These are phyloP conservation scores for Poecilia picta DNA, from an alignment of 2,797 vertebrate species.

Conservation along the genomic window DNA sequence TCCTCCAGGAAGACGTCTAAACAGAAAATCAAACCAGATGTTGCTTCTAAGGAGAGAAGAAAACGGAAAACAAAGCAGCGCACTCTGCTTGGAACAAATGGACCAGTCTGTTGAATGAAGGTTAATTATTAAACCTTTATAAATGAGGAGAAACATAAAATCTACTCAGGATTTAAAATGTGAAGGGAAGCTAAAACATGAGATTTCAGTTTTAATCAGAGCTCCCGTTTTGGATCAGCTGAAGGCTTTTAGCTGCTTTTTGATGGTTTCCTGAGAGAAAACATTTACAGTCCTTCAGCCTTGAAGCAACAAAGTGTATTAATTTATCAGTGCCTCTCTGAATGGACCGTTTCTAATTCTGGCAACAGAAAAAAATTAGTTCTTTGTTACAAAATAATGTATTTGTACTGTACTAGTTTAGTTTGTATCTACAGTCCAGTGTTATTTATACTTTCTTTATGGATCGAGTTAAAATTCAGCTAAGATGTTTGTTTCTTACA, in stretches of 20 bases:
- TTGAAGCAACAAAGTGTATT: background rate
- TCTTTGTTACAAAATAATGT: background rate
- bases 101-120: background rate
- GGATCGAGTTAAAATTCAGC: background rate
- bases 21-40: background rate
- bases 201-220: background rate
- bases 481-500: background rate
- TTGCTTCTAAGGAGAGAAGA: background rate
- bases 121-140: background rate
- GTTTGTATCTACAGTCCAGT: background rate
- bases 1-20: background rate
- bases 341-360: background rate
- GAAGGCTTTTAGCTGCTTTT: background rate
- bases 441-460: background rate
- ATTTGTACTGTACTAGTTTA: too few species aligned
- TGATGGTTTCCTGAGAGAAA: background rate
- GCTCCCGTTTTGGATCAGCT: background rate
- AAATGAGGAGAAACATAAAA: background rate
- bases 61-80: background rate
- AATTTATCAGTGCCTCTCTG: background rate
- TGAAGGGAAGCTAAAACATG: background rate
- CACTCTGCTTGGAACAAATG: background rate
- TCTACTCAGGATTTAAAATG: background rate
- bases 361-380: background rate
- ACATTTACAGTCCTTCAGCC: background rate